These are phyloP conservation scores for Leptopilina boulardi DNA, from an alignment of 1,140 invertebrate species.

Conservation along the genomic window DNA sequence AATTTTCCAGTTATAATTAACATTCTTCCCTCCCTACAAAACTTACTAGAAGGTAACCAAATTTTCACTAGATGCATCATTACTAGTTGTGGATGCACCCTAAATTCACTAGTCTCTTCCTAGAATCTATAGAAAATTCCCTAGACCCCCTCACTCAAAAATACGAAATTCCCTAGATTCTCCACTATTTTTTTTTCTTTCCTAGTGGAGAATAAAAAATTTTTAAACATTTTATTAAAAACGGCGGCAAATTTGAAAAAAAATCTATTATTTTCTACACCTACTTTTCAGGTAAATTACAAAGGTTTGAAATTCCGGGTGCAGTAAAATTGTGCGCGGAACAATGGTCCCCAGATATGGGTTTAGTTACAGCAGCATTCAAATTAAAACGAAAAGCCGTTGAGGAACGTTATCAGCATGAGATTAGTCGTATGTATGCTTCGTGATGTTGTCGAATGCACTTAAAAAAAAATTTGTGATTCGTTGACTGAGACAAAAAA, in stretches of 20 bases:
- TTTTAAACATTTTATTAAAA: too few species aligned
- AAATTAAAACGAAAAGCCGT: constrained; percentile 98
- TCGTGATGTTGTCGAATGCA: constrained; percentile 79
- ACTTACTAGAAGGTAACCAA: too few species aligned
- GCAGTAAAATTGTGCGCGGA: constrained; percentile 92
- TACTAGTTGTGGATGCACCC: too few species aligned
- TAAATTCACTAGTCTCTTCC: too few species aligned
- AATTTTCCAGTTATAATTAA: too few species aligned
- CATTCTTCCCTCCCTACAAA: too few species aligned
- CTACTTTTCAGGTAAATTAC: constrained; percentile 84
- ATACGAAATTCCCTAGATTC: too few species aligned
- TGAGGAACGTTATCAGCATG: constrained; percentile 91
- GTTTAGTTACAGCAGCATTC: constrained; percentile 97
- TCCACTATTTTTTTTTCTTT: background rate
- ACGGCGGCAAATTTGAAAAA: background rate
- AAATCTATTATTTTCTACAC: too few species aligned
- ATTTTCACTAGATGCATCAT: too few species aligned
- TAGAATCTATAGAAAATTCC: too few species aligned
- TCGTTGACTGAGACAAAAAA: background rate
- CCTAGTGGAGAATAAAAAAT: too few species aligned
- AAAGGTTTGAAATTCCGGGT: constrained; percentile 95
- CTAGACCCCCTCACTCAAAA: too few species aligned
- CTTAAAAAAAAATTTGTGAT: background rate
- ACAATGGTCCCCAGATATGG: constrained; percentile 97
- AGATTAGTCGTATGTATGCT: constrained; percentile 95